phyloP scores from a whole-genome alignment of 2,797 vertebrate genomes.

The Sphenopsis melanotis region DNA sequence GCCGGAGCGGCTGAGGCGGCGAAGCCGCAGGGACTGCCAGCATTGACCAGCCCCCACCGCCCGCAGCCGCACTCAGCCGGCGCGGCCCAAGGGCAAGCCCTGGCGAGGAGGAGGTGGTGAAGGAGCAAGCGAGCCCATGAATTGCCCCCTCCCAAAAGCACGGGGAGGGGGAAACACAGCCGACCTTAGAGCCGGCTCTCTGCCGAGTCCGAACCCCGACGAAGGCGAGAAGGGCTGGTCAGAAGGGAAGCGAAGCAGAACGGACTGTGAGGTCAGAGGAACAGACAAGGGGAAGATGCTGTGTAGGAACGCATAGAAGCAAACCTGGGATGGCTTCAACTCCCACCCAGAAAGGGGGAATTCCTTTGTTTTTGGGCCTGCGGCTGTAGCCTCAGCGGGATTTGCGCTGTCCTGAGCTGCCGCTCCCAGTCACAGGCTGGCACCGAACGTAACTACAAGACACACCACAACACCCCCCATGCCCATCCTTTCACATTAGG shows the following conservation, averaged over 20 bases:
- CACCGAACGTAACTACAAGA: fast-evolving
- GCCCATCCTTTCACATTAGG: background rate
- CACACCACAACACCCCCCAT: too few relatives aligned
- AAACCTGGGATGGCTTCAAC: background rate
- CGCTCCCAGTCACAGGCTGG: fast-evolving
- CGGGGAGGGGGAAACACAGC: background rate
- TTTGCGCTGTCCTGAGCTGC: fast-evolving
- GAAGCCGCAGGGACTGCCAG: background rate
- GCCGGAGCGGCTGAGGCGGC: background rate
- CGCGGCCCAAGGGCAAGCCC: background rate
- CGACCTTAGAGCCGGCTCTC: fast-evolving
- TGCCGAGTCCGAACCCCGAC: background rate
- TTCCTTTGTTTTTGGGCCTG: background rate
- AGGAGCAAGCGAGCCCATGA: too few relatives aligned
- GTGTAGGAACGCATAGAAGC: fast-evolving
- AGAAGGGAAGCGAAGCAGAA: background rate
- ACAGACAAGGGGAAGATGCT: too few relatives aligned
- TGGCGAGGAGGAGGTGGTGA: background rate
- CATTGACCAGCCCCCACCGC: fast-evolving
- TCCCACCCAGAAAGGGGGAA: background rate
- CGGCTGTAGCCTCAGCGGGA: background rate
- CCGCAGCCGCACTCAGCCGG: background rate
- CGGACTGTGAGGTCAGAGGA: fast-evolving
- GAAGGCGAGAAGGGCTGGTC: fast-evolving
- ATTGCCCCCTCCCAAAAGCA: fast-evolving